Evolutionary conservation across 1,140 invertebrate species (phyloP).

Genomic region (Carposina sasakii): DNA sequence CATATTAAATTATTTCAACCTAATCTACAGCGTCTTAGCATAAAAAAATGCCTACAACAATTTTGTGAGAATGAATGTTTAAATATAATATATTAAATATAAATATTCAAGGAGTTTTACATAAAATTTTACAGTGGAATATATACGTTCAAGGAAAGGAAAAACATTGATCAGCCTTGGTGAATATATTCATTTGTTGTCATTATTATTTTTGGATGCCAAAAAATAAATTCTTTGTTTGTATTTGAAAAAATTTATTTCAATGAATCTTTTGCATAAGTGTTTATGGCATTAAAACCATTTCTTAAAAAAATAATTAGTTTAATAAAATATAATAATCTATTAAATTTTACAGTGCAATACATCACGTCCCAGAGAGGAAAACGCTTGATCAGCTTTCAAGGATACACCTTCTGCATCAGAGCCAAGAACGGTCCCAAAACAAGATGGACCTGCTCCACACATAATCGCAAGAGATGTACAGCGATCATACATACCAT

Average conservation of each 20-base stretch:
- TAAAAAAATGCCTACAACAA: no score
- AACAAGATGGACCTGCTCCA: slow-evolving; percentile 31
- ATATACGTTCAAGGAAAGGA: slow-evolving; percentile 22
- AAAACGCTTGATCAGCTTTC: not conserved
- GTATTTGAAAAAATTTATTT: no score
- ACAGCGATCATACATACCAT: slow-evolving; percentile 13
- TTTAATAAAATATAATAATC: no score
- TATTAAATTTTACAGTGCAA: no score
- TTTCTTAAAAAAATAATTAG: no score
- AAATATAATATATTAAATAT: not conserved
- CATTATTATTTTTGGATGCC: no score
- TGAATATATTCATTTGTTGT: slow-evolving; percentile 26
- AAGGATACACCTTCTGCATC: not conserved
- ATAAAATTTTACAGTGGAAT: slow-evolving; percentile 4
- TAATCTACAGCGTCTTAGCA: no score
- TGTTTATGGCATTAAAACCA: no score
- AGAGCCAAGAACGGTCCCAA: not conserved
- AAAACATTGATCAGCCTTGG: slow-evolving; percentile 24
- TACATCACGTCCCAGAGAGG: not conserved
- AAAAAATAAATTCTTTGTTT: no score
- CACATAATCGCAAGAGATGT: slow-evolving; percentile 20
- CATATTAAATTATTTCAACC: no score
- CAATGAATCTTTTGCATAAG: no score
- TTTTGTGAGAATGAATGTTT: no score
- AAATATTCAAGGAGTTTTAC: not conserved